These are phyloP conservation scores for Frieseomelitta varia DNA, from an alignment of 1,140 invertebrate species.

Conservation along the genomic window DNA sequence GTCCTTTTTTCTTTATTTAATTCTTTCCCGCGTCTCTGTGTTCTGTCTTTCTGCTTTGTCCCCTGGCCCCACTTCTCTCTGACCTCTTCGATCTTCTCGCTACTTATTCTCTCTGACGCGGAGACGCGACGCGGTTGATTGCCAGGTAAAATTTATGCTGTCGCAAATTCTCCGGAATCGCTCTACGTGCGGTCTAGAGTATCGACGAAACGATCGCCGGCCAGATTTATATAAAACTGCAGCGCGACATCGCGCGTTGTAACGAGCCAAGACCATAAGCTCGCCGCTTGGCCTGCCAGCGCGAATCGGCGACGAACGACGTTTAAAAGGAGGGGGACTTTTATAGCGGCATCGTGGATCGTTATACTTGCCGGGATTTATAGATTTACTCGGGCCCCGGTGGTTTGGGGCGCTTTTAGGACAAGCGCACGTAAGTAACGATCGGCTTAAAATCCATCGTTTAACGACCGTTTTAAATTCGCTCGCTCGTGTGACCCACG, in stretches of 20 bases:
- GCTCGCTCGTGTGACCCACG: slow-evolving; percentile 37
- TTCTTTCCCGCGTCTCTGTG: slow-evolving; percentile 24
- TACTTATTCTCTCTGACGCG: too few species aligned
- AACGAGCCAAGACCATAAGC: slow-evolving; percentile 61
- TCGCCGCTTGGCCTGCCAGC: slow-evolving; percentile 36
- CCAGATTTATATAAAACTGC: slow-evolving; percentile 72
- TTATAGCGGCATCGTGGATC: slow-evolving; percentile 66
- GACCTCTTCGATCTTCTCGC: neutral
- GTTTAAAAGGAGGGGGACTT: slow-evolving; percentile 56
- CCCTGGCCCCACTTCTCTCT: too few species aligned
- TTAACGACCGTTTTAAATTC: slow-evolving; percentile 69
- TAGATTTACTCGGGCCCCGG: slow-evolving; percentile 61
- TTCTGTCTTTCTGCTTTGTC: neutral
- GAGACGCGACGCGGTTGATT: slow-evolving; percentile 21
- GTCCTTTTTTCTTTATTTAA: too few species aligned
- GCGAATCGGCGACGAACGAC: slow-evolving; percentile 40
- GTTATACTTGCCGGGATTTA: slow-evolving; percentile 68
- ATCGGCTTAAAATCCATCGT: slow-evolving; percentile 65
- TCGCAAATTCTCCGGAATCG: slow-evolving; percentile 72
- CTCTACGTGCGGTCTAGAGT: slow-evolving; percentile 36
- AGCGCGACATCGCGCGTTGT: slow-evolving; percentile 60
- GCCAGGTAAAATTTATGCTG: slow-evolving; percentile 69
- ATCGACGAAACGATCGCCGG: slow-evolving; percentile 57
- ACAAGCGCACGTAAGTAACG: slow-evolving; percentile 53
- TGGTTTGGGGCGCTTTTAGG: slow-evolving; percentile 65